phyloP scores from a whole-genome alignment of 2,888 invertebrate species.

The Macrophya annulata region DNA sequence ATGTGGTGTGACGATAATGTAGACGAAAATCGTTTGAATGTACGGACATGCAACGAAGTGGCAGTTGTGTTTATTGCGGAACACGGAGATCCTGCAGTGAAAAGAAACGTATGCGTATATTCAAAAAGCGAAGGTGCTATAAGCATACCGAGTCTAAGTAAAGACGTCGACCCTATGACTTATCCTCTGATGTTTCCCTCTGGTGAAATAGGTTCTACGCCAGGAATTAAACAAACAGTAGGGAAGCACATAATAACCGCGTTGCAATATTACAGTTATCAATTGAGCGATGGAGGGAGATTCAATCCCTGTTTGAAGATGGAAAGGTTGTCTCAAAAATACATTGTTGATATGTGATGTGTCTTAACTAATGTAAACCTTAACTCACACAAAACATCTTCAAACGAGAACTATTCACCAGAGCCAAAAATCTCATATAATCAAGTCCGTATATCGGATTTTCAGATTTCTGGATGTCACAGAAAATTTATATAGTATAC shows the following conservation, averaged over 20 bases:
- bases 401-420: too few relatives aligned
- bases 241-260: conserved; percentile 47
- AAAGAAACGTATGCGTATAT: conserved; percentile 59
- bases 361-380: too few relatives aligned
- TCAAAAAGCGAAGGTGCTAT: conserved; percentile 53
- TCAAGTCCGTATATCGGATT: too few relatives aligned
- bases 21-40: conserved; percentile 58
- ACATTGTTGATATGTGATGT: conserved; percentile 56
- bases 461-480: too few relatives aligned
- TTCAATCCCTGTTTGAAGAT: conserved; percentile 53
- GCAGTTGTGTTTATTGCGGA: conserved; percentile 57
- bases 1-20: conserved; percentile 53
- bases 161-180: too few relatives aligned
- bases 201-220: too few relatives aligned
- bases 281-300: background rate
- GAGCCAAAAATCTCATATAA: too few relatives aligned
- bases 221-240: background rate
- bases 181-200: too few relatives aligned
- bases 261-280: conserved; percentile 45
- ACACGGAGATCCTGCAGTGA: conserved; percentile 54
- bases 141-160: conserved; percentile 31
- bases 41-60: conserved; percentile 58
- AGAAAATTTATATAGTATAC: too few relatives aligned
- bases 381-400: too few relatives aligned
- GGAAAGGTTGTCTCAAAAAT: conserved; percentile 52